These are phyloP conservation scores for Homarus gammarus DNA, from an alignment of 2,888 invertebrate genomes.

Conservation along the genomic window DNA sequence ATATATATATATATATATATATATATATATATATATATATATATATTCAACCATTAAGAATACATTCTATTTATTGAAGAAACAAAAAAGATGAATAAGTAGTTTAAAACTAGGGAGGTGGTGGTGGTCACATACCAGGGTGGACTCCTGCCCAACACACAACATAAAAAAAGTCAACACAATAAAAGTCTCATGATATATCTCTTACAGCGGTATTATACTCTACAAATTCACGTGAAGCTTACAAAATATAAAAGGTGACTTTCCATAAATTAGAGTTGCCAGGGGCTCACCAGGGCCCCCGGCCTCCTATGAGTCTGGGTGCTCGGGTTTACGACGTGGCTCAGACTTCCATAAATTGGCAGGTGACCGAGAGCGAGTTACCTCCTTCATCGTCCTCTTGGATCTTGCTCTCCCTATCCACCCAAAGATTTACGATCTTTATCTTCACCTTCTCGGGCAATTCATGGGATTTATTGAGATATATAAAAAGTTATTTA, in stretches of 20 bases:
- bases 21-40: too few species aligned
- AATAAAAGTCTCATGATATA: too few species aligned
- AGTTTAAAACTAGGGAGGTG: too few species aligned
- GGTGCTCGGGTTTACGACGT: constrained; percentile 10
- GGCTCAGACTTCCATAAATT: constrained; percentile 15
- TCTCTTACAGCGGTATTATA: not conserved
- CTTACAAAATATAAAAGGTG: constrained; percentile 1
- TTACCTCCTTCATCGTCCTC: constrained; percentile 13
- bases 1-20: too few species aligned
- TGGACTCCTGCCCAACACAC: too few species aligned
- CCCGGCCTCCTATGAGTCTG: too few species aligned
- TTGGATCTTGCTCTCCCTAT: not conserved
- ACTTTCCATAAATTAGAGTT: not conserved
- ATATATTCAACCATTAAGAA: too few species aligned
- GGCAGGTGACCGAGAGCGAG: not conserved
- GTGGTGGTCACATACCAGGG: too few species aligned
- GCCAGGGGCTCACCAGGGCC: not conserved
- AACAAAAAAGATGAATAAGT: too few species aligned
- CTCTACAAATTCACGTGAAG: not conserved
- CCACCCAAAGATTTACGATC: constrained; percentile 20
- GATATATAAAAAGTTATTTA: constrained; percentile 42
- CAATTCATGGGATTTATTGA: constrained; percentile 23
- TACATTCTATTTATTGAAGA: too few species aligned
- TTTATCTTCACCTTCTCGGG: constrained; percentile 18
- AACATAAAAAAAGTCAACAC: too few species aligned